Conservation (phyloP, 2,113 vertebrate species). For the human region GRCh38 chr12:123117501-123118000, state of each 20-base stretch:
- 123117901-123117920: not conserved
- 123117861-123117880: not conserved
- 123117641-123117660: not conserved
- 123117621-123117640: not conserved
- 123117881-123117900: not conserved
- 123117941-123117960: not conserved
- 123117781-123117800: not conserved
- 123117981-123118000: not conserved
- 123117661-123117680: not conserved
- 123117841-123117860: not conserved
- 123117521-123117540: not conserved
- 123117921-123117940: not conserved
- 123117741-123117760: not conserved
- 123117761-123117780: not conserved
- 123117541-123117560: not conserved
- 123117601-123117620: not conserved
- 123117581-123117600: not conserved
- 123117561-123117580: not conserved
- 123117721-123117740: not conserved
- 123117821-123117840: not conserved
- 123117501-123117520: not conserved
- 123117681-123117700: not conserved
- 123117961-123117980: not conserved
- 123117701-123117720: accelerated
- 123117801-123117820: not conserved